A percentile compares a stretch with the other conserved stretches of the same genome.
Conservation (phyloP, 2,797 vertebrate genomes). For the Vultur gryphus region DNA sequence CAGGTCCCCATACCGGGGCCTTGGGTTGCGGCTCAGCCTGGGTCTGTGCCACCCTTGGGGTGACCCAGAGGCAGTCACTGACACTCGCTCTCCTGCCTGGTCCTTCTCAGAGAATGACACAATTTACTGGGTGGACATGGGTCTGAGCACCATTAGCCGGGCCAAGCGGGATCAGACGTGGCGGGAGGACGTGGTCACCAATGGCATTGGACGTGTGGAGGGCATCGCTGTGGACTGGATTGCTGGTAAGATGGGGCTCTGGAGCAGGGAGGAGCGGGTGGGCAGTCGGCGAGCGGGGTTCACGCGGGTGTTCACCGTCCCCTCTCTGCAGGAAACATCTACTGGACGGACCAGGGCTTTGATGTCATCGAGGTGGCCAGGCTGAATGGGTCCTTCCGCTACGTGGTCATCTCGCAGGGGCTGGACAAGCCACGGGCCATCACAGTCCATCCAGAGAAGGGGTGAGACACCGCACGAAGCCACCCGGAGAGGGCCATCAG, state of each 20-base stretch:
- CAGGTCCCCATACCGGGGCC: accelerated
- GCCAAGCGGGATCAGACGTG: slow-evolving; percentile 97
- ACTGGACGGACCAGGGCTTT: slow-evolving; percentile 98
- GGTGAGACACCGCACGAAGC: slow-evolving; percentile 70
- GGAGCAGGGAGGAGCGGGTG: neutral
- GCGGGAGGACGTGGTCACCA: slow-evolving; percentile 96
- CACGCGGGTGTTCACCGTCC: accelerated
- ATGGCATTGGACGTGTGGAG: slow-evolving; percentile 94
- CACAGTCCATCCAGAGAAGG: slow-evolving; percentile 92
- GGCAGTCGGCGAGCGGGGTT: accelerated
- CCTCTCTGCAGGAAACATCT: slow-evolving; percentile 87
- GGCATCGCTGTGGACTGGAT: slow-evolving; percentile 98
- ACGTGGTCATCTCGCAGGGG: slow-evolving; percentile 95
- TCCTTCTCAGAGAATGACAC: slow-evolving; percentile 88
- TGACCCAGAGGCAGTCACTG: neutral
- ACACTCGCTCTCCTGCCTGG: neutral
- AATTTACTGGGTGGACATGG: slow-evolving; percentile 99
- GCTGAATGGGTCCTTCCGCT: slow-evolving; percentile 95
- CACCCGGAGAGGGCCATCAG: accelerated
- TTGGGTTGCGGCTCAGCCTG: accelerated
- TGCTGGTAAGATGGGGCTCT: slow-evolving; percentile 76
- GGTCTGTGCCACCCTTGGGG: neutral
- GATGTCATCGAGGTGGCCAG: slow-evolving; percentile 96
- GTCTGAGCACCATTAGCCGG: slow-evolving; percentile 94
- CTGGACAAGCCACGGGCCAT: slow-evolving; percentile 96